Evolutionary conservation across 2,888 invertebrate genomes (phyloP).

Genomic region (Heliconius sara): DNA sequence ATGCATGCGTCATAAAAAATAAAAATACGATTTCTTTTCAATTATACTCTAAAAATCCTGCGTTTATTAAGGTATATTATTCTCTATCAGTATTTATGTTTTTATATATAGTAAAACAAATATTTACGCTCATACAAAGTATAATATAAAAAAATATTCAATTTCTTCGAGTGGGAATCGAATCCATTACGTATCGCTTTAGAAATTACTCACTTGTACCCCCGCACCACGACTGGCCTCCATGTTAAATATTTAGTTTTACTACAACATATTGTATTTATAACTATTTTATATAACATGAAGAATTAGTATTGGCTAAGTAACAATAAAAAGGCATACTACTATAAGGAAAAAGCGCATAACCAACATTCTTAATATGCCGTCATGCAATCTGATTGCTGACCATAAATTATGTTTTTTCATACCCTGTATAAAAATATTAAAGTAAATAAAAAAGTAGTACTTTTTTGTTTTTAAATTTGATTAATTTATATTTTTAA

Average conservation of each 20-base stretch:
- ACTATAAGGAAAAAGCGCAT: conserved; percentile 19
- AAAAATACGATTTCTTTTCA: neutral
- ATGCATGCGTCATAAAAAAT: neutral
- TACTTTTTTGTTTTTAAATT: neutral
- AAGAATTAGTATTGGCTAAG: neutral
- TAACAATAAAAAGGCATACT: conserved; percentile 3
- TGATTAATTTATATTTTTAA: neutral
- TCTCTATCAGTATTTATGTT: no score
- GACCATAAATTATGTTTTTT: conserved; percentile 1
- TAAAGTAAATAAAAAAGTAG: neutral
- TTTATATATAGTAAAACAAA: no score
- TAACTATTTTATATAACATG: neutral
- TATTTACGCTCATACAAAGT: no score
- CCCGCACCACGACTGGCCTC: no score
- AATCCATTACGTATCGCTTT: no score
- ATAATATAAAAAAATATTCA: no score
- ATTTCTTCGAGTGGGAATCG: no score
- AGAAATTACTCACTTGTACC: no score
- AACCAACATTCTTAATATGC: conserved; percentile 11
- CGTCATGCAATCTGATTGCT: conserved; percentile 22
- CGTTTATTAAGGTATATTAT: no score
- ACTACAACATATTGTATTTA: neutral
- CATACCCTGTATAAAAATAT: conserved; percentile 5
- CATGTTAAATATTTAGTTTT: no score
- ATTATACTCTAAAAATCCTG: no score